Evolutionary conservation across 2,113 vertebrate genomes (phyloP).

Genomic region (Spea multiplicata): DNA sequence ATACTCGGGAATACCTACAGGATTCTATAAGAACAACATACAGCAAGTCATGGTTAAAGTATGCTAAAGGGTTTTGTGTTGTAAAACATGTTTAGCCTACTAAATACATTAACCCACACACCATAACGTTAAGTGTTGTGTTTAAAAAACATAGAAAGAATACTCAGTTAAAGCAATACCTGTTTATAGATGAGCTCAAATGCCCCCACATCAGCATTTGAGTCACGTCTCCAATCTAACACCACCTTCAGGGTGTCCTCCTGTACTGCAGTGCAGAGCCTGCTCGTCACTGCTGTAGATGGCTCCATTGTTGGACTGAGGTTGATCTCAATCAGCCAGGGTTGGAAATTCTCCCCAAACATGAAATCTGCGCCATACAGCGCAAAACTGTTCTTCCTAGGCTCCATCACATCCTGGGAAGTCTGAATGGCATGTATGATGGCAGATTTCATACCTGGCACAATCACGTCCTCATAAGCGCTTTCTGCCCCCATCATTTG

Average conservation of each 20-base stretch:
- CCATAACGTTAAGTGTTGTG: no score
- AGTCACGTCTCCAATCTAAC: slow-evolving; percentile 71
- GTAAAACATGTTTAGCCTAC: no score
- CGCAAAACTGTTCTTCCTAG: slow-evolving; percentile 84
- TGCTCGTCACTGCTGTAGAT: slow-evolving; percentile 72
- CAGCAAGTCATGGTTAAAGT: not conserved
- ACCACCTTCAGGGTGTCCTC: slow-evolving; percentile 81
- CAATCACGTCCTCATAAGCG: slow-evolving; percentile 73
- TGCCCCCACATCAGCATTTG: slow-evolving; percentile 70
- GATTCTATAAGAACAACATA: slow-evolving; percentile 59
- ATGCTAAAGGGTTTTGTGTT: not conserved
- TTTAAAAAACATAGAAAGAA: no score
- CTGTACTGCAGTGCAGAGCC: slow-evolving; percentile 82
- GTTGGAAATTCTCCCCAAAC: slow-evolving; percentile 78
- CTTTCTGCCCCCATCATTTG: no score
- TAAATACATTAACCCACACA: no score
- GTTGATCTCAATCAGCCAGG: slow-evolving; percentile 94
- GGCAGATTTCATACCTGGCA: slow-evolving; percentile 83
- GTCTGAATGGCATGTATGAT: slow-evolving; percentile 78
- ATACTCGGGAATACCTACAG: slow-evolving; percentile 78
- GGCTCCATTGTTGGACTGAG: slow-evolving; percentile 87
- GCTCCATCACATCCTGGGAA: slow-evolving; percentile 75
- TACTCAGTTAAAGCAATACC: slow-evolving; percentile 58
- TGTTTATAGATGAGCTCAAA: slow-evolving; percentile 90
- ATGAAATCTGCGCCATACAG: slow-evolving; percentile 90